Base-by-base conservation (phyloP, 2,888 invertebrate species). In the Eupeodes luniger region DNA sequence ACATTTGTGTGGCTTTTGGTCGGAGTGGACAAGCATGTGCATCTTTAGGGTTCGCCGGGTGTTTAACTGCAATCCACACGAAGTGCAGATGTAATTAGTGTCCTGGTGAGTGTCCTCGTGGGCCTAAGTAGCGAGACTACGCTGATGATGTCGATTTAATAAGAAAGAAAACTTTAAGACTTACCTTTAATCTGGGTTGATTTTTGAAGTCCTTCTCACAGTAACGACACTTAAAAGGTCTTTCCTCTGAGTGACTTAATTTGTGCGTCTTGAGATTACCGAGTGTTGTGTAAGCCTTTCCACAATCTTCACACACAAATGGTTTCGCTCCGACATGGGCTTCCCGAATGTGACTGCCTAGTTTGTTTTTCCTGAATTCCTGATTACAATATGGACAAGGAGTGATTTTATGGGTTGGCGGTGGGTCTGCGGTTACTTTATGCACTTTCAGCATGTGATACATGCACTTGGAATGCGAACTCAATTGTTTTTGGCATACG, bases 181-280 rank as follows among this genome's bases (percentile, higher is more conserved):
- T 82, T 0, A 91, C 91, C 89, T 90, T 91, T 16, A 93, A 72
- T 1, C 92, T 90, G 0, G 92, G 89, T 47, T 91, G 91, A 74
- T 92, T 93, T 89, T 94, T 93, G 74, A 93, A 93, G 11, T 90
- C 90, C 27, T 93, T 92, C 1, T 91, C 91, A 67, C 93, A 94
- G 19, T 93, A 92, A 1, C 91, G 90, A 90, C 94, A 94, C 59
- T 92, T 92, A 89, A 93, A 94, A 0, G 94, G 94, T 5, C 93
- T 92, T 5, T 93, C 94, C 2, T 94, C 93, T n/a, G 93, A 93
- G 85, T 94, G 94, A 1, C 93, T 94, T 7, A 94, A 91, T 79
- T 94, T 93, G 90, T 94, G 94, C 85, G 94, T 94, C 57, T 93
- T 94, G 0, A 94, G 90, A 2, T 94, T 94, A 3, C 94, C 94